A percentile compares a stretch with the other conserved stretches of the same genome.
Conservation (phyloP, 2,888 invertebrate genomes). For the Hylaea fasciaria region DNA sequence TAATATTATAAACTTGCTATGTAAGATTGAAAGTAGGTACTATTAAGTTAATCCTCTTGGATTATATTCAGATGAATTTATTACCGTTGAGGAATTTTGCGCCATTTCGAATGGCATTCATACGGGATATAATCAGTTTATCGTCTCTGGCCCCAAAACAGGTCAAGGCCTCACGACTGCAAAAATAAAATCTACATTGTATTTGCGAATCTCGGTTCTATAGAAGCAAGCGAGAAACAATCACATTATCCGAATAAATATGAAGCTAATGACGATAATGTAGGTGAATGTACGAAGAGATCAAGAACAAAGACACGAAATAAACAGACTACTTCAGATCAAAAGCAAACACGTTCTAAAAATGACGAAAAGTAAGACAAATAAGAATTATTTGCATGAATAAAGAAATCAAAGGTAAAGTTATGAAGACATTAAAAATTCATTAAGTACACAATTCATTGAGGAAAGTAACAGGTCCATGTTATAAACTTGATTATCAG, state of each 20-base stretch:
- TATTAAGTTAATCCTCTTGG: too few species aligned
- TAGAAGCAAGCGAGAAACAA: too few species aligned
- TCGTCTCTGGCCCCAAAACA: slow-evolving; percentile 33
- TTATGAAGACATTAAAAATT: too few species aligned
- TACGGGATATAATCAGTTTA: slow-evolving; percentile 19
- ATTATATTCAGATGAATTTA: too few species aligned
- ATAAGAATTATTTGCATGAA: neutral
- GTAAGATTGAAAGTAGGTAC: too few species aligned
- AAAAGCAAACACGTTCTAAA: neutral
- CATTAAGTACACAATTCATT: too few species aligned
- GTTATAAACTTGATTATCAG: neutral
- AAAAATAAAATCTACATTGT: slow-evolving; percentile 18
- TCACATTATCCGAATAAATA: too few species aligned
- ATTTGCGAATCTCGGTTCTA: too few species aligned
- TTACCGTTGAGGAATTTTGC: too few species aligned
- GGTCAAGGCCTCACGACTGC: slow-evolving; percentile 29
- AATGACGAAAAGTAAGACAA: neutral
- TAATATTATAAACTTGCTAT: too few species aligned
- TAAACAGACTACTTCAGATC: neutral
- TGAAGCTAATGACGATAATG: neutral
- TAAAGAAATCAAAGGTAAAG: too few species aligned
- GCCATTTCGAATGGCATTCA: neutral
- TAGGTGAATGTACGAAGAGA: slow-evolving; percentile 5
- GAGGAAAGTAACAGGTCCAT: too few species aligned
- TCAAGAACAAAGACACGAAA: slow-evolving; percentile 2